phyloP scores from a whole-genome alignment of 2,113 vertebrate species.

The Brienomyrus longianalis region DNA sequence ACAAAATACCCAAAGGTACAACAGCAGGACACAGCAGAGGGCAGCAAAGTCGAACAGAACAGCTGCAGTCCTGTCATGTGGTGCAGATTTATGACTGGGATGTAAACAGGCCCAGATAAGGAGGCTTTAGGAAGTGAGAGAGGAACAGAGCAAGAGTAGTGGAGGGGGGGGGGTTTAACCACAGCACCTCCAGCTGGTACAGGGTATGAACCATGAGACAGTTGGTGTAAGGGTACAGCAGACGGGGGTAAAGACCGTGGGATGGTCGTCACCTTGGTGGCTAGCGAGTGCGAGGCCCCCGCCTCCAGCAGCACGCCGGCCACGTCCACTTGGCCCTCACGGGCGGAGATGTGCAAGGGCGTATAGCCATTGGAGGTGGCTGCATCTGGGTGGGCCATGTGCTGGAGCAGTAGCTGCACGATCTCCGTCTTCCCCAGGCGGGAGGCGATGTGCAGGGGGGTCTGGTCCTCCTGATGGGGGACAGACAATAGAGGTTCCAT shows the following conservation, averaged over 20 bases:
- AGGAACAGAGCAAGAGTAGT: background rate
- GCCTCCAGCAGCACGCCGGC: conserved; percentile 87
- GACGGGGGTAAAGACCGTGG: background rate
- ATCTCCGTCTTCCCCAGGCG: conserved; percentile 96
- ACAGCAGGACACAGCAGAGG: background rate
- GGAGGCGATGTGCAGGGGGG: conserved; percentile 91
- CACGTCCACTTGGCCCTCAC: conserved; percentile 90
- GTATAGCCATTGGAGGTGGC: conserved; percentile 92
- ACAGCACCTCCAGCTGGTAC: background rate
- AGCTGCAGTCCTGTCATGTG: background rate
- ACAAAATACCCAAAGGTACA: background rate
- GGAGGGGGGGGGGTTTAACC: background rate
- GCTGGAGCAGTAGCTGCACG: conserved; percentile 89
- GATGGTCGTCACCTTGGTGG: conserved; percentile 76
- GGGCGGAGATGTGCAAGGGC: conserved; percentile 86
- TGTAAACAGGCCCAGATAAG: background rate
- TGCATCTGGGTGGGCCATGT: conserved; percentile 94
- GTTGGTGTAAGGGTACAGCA: background rate
- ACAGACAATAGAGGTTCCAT: background rate
- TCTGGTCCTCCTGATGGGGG: conserved; percentile 85
- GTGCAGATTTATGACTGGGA: background rate
- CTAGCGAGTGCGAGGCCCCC: conserved; percentile 83
- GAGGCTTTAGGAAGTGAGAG: background rate
- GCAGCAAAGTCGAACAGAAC: background rate
- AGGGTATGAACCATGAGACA: background rate